Evolutionary conservation across 1,140 invertebrate genomes (phyloP), one percentile per base, ranked within the genome.

Genomic region (Pseudomyrmex cubaensis): DNA sequence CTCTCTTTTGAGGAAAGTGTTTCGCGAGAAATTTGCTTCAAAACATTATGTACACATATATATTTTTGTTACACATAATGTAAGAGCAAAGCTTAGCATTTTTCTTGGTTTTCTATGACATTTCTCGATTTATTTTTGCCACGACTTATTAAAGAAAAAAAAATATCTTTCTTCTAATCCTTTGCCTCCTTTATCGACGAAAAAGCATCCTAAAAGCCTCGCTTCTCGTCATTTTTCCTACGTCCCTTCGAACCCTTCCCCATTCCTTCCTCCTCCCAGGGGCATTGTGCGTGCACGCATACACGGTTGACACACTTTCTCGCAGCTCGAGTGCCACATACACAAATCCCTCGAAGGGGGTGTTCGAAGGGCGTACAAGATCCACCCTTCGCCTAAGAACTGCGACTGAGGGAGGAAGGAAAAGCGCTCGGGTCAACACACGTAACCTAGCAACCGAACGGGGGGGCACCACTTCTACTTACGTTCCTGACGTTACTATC

Each of bases 371-470:
- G 67, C 77, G 84, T 35, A 48, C 67, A 20, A 78, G 54, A 46
- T 50, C 56, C 72, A 17, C 44, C 80, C 80, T 63, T 64, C 48
- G 50, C 13, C 61, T 13, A 56, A 72, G 75, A 86, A 69, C 46
- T 56, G 52, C 57, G 64, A 59, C 50, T 67, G 44, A 35, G 59
- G 69, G 50, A 72, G 75, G 78, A 82, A 77, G 78, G 82, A 62
- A 80, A 66, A 89, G 67, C 50, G 73, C 75, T 84, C 74, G 89
- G 92, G 92, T 93, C 92, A 93, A 93, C 91, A 92, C 83, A 89
- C 91, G 92, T 93, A 89, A 83, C 78, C 89, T 92, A 89, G 87
- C 70, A 62, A 89, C 87, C 50, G 35, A 54, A 12, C 22, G 20
- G 20, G 20, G 2, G 66, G 77, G 56, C 74, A 57, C 46, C 35